phyloP scores from a whole-genome alignment of 2,113 vertebrate genomes.

The Ariopsis seemanni region DNA sequence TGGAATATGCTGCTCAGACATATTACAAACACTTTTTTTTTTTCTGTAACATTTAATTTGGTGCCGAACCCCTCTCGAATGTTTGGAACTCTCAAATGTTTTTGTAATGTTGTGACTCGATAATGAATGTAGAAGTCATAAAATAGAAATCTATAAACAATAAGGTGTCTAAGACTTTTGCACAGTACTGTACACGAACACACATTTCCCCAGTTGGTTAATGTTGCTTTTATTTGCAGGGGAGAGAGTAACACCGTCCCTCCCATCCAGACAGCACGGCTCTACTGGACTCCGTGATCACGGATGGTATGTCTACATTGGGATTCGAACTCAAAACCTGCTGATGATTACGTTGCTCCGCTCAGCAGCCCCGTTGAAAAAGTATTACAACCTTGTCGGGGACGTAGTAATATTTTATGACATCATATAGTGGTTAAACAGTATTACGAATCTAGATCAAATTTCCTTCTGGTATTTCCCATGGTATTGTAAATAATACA shows the following conservation, averaged over 20 bases:
- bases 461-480: not conserved
- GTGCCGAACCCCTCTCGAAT: too few species aligned
- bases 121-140: too few species aligned
- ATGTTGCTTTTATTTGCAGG: not conserved
- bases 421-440: not conserved
- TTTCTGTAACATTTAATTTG: too few species aligned
- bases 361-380: not conserved
- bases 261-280: not conserved
- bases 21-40: too few species aligned
- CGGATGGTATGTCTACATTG: not conserved
- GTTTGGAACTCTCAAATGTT: too few species aligned
- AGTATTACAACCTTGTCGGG: not conserved
- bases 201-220: not conserved
- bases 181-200: not conserved
- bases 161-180: too few species aligned
- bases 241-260: not conserved
- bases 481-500: not conserved
- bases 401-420: not conserved
- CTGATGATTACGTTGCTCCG: not conserved
- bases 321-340: not conserved
- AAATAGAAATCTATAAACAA: too few species aligned
- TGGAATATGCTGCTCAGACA: too few species aligned
- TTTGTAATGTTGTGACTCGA: too few species aligned
- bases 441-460: not conserved
- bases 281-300: not conserved